Base-by-base conservation (phyloP, 2,113 vertebrate genomes). In the Tragelaphus imberbis region DNA sequence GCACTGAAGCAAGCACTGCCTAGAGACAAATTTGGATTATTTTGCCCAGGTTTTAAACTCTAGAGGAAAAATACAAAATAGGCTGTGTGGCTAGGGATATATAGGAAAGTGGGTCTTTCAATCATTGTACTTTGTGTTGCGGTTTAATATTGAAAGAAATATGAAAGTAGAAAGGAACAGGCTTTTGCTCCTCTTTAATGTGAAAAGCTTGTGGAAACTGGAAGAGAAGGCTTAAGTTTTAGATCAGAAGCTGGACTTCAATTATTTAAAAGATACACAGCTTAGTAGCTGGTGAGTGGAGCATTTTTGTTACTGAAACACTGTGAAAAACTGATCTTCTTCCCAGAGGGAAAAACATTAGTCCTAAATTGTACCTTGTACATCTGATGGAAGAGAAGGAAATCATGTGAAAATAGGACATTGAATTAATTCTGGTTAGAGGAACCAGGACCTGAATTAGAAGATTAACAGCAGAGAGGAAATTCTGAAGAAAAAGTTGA, bases 21-120 rank as follows among this genome's bases (percentile, higher is more conserved):
- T 77, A 27, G 30, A 36, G 51, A 75, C 16, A 77, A 56, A 79
- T 19, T 77, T 93, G 63, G 28, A 36, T 92, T 91, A 14, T 82
- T 95, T 95, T n/a, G 56, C 36, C 6, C 84, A 19, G 17, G 30
- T 61, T 96, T 90, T 92, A 16, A 94, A 88, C 23, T 84, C 44
- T n/a, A 91, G 44, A 40, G 56, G 44, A 94, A 86, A 97, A 95
- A 49, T 82, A 68, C 5, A 68, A 88, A 97, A 71, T 61, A 81
- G 25, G 8, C 27, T 79, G 2, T 59, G 44, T 89, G 58, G 9
- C 27, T 59, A 86, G 53, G 51, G 13, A n/a, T 93, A 44, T 12
- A 33, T 81, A 68, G n/a, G 47, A 59, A 95, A 94, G 36, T 51
- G 10, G 23, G 23, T 91, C 23, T 58, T 3, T 92, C 58, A 61